Percentiles rank a stretch among this genome's conserved stretches.
Conservation (phyloP, 2,888 invertebrate genomes). For the Selenia dentaria region DNA sequence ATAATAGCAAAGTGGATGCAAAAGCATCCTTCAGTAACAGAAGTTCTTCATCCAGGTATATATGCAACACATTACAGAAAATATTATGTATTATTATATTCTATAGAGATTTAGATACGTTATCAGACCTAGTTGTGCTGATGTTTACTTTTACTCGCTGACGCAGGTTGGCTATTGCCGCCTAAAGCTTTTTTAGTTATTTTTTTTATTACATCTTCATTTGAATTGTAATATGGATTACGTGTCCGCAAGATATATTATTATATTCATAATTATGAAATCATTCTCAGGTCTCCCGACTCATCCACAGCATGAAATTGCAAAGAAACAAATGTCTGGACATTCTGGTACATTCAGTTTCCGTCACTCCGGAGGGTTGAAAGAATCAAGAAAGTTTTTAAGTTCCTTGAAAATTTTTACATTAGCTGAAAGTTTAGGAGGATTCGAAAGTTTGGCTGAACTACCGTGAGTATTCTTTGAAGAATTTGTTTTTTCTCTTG, state of each 20-base stretch:
- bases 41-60: conserved; percentile 93
- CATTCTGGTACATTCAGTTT: conserved; percentile 97
- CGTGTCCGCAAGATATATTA: too few relatives aligned
- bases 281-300: conserved; percentile 87
- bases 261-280: too few relatives aligned
- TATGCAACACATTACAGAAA: too few relatives aligned
- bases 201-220: too few relatives aligned
- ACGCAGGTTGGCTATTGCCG: too few relatives aligned
- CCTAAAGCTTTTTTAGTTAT: too few relatives aligned
- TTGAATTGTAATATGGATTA: too few relatives aligned
- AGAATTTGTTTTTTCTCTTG: too few relatives aligned
- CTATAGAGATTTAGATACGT: too few relatives aligned
- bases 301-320: conserved; percentile 94
- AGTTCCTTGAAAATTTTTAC: conserved; percentile 91
- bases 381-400: conserved; percentile 90
- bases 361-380: conserved; percentile 90
- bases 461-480: conserved; percentile 89
- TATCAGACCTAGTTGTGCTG: too few relatives aligned
- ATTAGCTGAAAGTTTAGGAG: conserved; percentile 97
- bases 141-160: too few relatives aligned
- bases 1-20: conserved; percentile 93
- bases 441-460: conserved; percentile 97
- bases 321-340: conserved; percentile 92
- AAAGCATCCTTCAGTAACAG: conserved; percentile 90
- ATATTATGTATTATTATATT: too few relatives aligned